Percentiles rank a stretch among this genome's conserved stretches.
phyloP scores from a whole-genome alignment of 2,797 vertebrate genomes.

The Pangasius krempfi region DNA sequence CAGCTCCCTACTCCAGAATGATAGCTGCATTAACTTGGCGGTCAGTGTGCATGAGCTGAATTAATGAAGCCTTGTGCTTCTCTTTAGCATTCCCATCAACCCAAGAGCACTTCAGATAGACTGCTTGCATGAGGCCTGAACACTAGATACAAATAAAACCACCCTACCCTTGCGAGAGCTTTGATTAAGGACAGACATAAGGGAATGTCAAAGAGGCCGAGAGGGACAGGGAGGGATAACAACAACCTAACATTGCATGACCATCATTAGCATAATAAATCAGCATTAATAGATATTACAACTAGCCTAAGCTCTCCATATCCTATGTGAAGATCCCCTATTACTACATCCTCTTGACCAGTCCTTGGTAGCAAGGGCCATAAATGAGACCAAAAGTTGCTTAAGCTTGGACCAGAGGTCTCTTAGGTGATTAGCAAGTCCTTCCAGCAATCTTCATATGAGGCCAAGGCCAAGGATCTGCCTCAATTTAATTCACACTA shows the following conservation, averaged over 20 bases:
- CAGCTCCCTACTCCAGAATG: constrained; percentile 71
- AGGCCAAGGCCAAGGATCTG: constrained; percentile 40
- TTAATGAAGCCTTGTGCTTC: constrained; percentile 72
- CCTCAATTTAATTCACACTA: constrained; percentile 42
- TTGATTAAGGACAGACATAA: constrained; percentile 29
- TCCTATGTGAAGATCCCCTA: not conserved
- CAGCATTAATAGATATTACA: constrained; percentile 18
- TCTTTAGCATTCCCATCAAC: constrained; percentile 58
- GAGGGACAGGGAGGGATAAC: not conserved
- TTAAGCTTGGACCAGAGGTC: constrained; percentile 18
- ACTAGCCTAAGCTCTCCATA: not conserved
- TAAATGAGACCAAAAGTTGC: constrained; percentile 25
- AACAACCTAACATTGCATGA: not conserved
- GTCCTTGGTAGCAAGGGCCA: constrained; percentile 8
- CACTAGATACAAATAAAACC: constrained; percentile 35
- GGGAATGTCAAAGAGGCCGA: not conserved
- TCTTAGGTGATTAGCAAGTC: constrained; percentile 40
- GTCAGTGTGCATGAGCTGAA: constrained; percentile 73
- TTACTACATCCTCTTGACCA: constrained; percentile 3
- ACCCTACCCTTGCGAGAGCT: not conserved
- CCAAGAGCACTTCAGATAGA: constrained; percentile 60
- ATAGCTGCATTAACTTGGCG: constrained; percentile 75
- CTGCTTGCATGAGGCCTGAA: constrained; percentile 29
- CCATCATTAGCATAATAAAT: constrained; percentile 37
- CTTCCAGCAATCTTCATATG: constrained; percentile 28